Conservation (phyloP, 1,140 invertebrate genomes). For the Trichonephila inaurata region DNA sequence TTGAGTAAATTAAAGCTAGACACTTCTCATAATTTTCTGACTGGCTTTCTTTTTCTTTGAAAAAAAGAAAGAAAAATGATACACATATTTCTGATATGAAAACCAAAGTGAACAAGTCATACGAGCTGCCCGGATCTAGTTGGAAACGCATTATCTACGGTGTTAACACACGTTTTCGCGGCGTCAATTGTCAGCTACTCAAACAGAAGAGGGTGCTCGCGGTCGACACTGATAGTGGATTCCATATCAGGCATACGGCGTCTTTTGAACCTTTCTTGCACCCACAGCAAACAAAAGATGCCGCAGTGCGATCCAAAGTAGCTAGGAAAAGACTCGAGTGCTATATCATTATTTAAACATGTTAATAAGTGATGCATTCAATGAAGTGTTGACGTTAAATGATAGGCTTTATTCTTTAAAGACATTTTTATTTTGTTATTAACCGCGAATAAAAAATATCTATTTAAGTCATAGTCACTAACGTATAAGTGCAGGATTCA, state of each 20-base stretch:
- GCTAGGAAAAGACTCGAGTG: not conserved
- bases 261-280: conserved; percentile 56
- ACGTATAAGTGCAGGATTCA: too few species aligned
- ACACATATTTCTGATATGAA: too few species aligned
- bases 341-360: not conserved
- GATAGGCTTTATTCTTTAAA: too few species aligned
- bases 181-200: conserved; percentile 58
- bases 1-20: too few species aligned
- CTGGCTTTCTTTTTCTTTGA: too few species aligned
- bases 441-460: too few species aligned
- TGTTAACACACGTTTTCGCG: not conserved
- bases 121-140: not conserved
- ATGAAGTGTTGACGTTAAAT: too few species aligned
- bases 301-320: conserved; percentile 27
- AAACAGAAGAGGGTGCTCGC: conserved; percentile 37
- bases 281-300: not conserved
- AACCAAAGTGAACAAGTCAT: too few species aligned
- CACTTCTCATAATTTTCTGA: too few species aligned
- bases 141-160: not conserved
- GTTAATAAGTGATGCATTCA: not conserved
- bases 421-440: too few species aligned
- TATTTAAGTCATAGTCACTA: too few species aligned
- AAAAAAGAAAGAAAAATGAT: too few species aligned
- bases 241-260: not conserved
- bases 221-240: not conserved